Percentiles rank a stretch among this genome's conserved stretches.
These are phyloP conservation scores for Crossaster papposus DNA, from an alignment of 53 echinoderm and acorn worm species.

Conservation along the genomic window DNA sequence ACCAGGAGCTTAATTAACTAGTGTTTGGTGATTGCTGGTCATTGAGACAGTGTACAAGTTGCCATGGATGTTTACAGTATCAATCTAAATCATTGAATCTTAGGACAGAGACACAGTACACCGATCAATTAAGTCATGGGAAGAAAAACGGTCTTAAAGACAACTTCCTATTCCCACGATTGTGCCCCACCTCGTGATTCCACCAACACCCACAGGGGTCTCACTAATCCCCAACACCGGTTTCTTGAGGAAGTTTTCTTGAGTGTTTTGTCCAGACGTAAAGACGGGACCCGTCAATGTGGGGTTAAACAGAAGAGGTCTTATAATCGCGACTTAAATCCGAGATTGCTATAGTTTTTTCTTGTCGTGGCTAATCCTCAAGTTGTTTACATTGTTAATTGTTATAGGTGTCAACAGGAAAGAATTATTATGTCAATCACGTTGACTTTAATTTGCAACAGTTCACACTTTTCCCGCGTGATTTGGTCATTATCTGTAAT, in stretches of 20 bases:
- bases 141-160: conserved; percentile 1
- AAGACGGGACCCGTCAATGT: neutral
- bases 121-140: conserved; percentile 45
- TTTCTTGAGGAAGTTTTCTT: neutral
- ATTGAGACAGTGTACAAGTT: neutral
- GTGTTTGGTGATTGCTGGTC: conserved; percentile 22
- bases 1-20: conserved; percentile 36
- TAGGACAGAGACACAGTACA: neutral
- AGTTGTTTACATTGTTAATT: conserved; percentile 25
- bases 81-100: neutral
- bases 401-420: neutral
- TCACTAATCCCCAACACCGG: conserved; percentile 26
- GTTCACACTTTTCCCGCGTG: neutral
- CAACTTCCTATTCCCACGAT: conserved; percentile 7
- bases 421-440: conserved; percentile 35
- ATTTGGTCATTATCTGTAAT: neutral
- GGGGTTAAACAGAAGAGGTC: conserved; percentile 7
- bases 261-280: neutral
- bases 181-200: conserved; percentile 15
- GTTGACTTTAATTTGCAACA: neutral
- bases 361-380: neutral
- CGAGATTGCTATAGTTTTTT: conserved; percentile 2
- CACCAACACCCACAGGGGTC: conserved; percentile 14
- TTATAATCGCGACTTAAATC: conserved; percentile 47
- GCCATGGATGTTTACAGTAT: conserved; percentile 17